Evolutionary conservation across 2,888 invertebrate genomes (phyloP).

Genomic region (Papilio gigon): DNA sequence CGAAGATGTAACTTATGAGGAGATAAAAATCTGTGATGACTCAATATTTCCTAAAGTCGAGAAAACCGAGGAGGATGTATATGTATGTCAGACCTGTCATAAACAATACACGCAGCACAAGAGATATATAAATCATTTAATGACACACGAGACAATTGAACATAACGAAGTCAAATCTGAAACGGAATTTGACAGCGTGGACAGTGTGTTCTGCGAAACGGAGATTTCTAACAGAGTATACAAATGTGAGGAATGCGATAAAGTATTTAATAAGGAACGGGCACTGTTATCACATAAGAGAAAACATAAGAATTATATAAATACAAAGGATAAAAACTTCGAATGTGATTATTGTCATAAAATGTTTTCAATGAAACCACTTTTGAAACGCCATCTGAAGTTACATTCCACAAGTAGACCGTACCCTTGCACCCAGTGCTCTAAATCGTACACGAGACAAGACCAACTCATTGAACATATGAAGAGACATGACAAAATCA

Average conservation of each 20-base stretch:
- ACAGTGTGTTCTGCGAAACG: slow-evolving; percentile 35
- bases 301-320: slow-evolving; percentile 61
- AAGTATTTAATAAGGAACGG: slow-evolving; percentile 76
- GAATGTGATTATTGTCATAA: slow-evolving; percentile 78
- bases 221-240: slow-evolving; percentile 51
- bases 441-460: slow-evolving; percentile 81
- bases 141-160: slow-evolving; percentile 59
- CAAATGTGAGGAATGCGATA: slow-evolving; percentile 79
- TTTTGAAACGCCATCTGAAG: slow-evolving; percentile 77
- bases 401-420: slow-evolving; percentile 79
- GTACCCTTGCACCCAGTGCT: slow-evolving; percentile 80
- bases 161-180: slow-evolving; percentile 28
- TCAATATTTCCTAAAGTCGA: slow-evolving; percentile 48
- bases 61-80: slow-evolving; percentile 47
- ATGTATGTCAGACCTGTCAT: slow-evolving; percentile 70
- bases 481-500: slow-evolving; percentile 81
- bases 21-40: slow-evolving; percentile 43
- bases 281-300: slow-evolving; percentile 72
- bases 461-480: slow-evolving; percentile 83
- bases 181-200: slow-evolving; percentile 25
- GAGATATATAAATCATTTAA: slow-evolving; percentile 73
- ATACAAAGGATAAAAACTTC: slow-evolving; percentile 53
- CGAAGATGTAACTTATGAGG: slow-evolving; percentile 51
- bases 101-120: slow-evolving; percentile 75
- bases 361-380: slow-evolving; percentile 64